Conservation (phyloP, 2,888 invertebrate species). For the Herminia tarsipennalis region DNA sequence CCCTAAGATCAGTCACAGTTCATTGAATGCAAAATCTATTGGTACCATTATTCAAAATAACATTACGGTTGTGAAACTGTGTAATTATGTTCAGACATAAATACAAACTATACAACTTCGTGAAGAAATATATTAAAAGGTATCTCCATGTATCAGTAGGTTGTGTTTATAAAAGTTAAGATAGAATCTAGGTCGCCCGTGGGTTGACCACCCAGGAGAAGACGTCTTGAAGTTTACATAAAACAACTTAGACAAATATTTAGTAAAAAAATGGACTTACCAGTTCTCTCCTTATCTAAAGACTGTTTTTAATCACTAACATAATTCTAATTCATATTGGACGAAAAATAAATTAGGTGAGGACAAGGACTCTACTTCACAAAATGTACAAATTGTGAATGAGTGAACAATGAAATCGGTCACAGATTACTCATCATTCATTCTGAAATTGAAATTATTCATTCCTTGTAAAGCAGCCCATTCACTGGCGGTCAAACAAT, state of each 20-base stretch:
- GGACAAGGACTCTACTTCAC: slow-evolving; percentile 3
- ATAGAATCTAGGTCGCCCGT: slow-evolving; percentile 42
- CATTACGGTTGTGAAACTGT: too few species aligned
- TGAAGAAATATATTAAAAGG: too few species aligned
- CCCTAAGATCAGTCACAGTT: too few species aligned
- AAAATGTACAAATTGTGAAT: slow-evolving; percentile 27
- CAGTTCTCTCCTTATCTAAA: slow-evolving; percentile 22
- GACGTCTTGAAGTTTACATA: slow-evolving; percentile 27
- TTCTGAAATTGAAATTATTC: slow-evolving; percentile 6
- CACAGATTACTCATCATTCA: slow-evolving; percentile 41
- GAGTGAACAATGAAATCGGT: slow-evolving; percentile 5
- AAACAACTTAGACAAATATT: slow-evolving; percentile 7
- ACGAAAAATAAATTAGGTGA: slow-evolving; percentile 11
- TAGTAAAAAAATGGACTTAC: slow-evolving; percentile 34
- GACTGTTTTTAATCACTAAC: slow-evolving; percentile 10
- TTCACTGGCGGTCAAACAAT: too few species aligned
- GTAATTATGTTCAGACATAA: too few species aligned
- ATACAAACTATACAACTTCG: too few species aligned
- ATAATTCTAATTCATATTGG: slow-evolving; percentile 33
- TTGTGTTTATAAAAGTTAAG: too few species aligned
- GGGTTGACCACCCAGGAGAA: slow-evolving; percentile 25
- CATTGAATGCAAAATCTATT: too few species aligned
- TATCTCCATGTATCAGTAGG: too few species aligned
- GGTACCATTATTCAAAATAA: too few species aligned
- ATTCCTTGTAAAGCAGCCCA: slow-evolving; percentile 12